Evolutionary conservation across 2,888 invertebrate genomes (phyloP), one percentile per base, ranked within the genome.

Genomic region (Tinea semifulvella): DNA sequence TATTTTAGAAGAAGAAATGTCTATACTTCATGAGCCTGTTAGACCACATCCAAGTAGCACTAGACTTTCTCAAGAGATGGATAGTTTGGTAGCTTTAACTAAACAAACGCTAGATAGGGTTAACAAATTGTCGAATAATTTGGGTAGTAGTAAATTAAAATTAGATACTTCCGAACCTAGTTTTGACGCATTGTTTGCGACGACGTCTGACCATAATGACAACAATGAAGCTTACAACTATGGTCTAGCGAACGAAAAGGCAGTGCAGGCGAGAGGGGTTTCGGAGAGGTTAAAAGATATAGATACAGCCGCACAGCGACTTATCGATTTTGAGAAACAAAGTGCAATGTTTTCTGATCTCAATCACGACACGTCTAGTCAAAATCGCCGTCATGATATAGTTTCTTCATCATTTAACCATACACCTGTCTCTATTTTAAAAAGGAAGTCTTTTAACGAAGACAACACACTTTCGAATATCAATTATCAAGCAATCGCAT

Each of bases 51-150:
- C 69, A 19, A 63, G 61, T 56, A 66, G 52, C 50, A 72, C 74
- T 52, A 71, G 80, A 63, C 71, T 80, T 60, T 79, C 80, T 44
- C 84, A 84, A 55, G 82, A 85, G 61, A 84, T 88, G 76, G 87
- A 88, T 55, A 86, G 83, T 57, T 71, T 88, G 62, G 84, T 86
- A 50, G 85, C 85, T 25, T 74, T 87, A 56, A 87, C 88, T 44
- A 84, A 84, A 65, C 85, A 87, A 57, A 86, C 88, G 38, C 81
- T 88, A 73, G 87, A 86, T 63, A 84, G 86, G 60, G 86, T 88
- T 57, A 87, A 87, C 65, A 83, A 82, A 70, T 81, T 88, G 60
- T 76, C 82, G 50, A 82, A 68, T 70, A 83, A 82, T 68, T 73
- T 77, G 70, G 73, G 63, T 74, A 79, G 67, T 65, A 74, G 68